Conservation (phyloP, 2,888 invertebrate species). For the Diarsia brunnea region DNA sequence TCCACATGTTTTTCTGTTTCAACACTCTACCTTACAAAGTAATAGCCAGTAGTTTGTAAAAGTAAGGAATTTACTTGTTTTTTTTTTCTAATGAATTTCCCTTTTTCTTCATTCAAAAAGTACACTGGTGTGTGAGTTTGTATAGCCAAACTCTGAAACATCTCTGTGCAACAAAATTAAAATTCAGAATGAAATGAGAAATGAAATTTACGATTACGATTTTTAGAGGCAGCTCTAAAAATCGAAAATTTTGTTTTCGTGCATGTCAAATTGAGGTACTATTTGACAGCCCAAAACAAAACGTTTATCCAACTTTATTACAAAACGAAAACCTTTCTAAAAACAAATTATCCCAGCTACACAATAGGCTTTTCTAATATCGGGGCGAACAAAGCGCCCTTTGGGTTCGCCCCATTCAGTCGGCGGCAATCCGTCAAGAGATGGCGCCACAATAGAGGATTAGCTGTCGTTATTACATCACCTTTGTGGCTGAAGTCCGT, state of each 20-base stretch:
- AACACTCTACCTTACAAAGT: not conserved
- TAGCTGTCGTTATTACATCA: slow-evolving; percentile 89
- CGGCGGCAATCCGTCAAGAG: slow-evolving; percentile 88
- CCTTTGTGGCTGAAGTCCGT: slow-evolving; percentile 83
- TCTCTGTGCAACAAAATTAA: too few relatives aligned
- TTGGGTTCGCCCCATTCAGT: slow-evolving; percentile 86
- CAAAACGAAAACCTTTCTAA: slow-evolving; percentile 73
- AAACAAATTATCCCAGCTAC: slow-evolving; percentile 83
- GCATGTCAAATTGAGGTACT: not conserved
- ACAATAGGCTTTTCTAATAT: slow-evolving; percentile 86
- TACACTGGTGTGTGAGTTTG: too few relatives aligned
- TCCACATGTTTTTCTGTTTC: slow-evolving; percentile 16
- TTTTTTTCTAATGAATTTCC: not conserved
- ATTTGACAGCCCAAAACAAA: slow-evolving; percentile 39
- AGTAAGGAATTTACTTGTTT: too few relatives aligned
- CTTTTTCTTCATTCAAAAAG: not conserved
- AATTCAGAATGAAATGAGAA: too few relatives aligned
- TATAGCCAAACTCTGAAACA: too few relatives aligned
- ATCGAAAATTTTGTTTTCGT: too few relatives aligned
- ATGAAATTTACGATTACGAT: too few relatives aligned
- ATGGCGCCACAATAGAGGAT: slow-evolving; percentile 89
- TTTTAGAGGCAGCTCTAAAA: too few relatives aligned
- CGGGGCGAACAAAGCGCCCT: slow-evolving; percentile 84
- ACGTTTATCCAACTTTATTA: slow-evolving; percentile 68
- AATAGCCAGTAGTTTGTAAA: not conserved